phyloP scores from a whole-genome alignment of 2,888 invertebrate species.

The Agrochola lychnidis region DNA sequence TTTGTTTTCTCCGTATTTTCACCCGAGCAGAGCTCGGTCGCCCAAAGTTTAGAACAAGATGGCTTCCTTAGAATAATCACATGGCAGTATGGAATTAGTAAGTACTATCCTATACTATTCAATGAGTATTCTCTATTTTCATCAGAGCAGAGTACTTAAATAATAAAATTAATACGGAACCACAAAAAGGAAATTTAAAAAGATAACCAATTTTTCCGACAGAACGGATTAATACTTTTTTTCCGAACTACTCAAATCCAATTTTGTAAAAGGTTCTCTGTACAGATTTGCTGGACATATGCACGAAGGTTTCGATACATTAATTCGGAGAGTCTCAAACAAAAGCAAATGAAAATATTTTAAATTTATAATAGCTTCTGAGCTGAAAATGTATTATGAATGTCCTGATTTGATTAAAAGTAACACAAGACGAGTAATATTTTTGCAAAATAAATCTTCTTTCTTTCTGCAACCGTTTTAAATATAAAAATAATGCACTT shows the following conservation, averaged over 20 bases:
- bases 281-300: background rate
- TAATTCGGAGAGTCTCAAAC: slow-evolving; percentile 1
- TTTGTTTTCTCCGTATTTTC: too few species aligned
- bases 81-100: too few species aligned
- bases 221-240: background rate
- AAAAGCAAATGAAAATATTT: background rate
- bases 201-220: background rate
- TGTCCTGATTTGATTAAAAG: too few species aligned
- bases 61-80: too few species aligned
- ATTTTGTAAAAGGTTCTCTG: background rate
- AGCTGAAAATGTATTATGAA: too few species aligned
- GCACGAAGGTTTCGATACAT: background rate
- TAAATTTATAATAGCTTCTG: background rate
- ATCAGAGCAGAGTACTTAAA: too few species aligned
- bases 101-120: too few species aligned
- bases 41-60: too few species aligned
- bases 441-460: background rate
- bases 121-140: too few species aligned
- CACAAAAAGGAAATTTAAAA: background rate
- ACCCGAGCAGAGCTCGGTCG: too few species aligned
- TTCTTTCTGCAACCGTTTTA: background rate
- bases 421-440: background rate
- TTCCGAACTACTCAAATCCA: background rate
- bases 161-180: background rate
- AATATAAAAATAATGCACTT: background rate